phyloP scores from a whole-genome alignment of 1,140 invertebrate genomes.

The Calycopis cecrops region DNA sequence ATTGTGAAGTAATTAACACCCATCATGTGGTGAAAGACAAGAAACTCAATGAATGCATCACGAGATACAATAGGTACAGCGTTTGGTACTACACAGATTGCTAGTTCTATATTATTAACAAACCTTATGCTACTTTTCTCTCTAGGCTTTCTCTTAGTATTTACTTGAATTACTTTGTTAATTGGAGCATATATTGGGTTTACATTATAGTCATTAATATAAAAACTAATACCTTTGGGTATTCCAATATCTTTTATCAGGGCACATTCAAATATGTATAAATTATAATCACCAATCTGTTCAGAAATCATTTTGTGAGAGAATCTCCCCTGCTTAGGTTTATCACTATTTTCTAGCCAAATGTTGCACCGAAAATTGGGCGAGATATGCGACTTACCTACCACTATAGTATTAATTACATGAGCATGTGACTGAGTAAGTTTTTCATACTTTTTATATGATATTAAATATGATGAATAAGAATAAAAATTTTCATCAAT shows the following conservation, averaged over 20 bases:
- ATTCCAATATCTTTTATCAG: slow-evolving; percentile 58
- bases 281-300: slow-evolving; percentile 45
- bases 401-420: slow-evolving; percentile 70
- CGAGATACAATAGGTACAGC: slow-evolving; percentile 65
- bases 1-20: slow-evolving; percentile 75
- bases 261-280: slow-evolving; percentile 72
- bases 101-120: slow-evolving; percentile 69
- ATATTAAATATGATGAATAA: slow-evolving; percentile 74
- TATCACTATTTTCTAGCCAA: slow-evolving; percentile 73
- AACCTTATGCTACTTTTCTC: slow-evolving; percentile 56
- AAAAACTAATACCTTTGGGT: slow-evolving; percentile 75
- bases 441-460: slow-evolving; percentile 66
- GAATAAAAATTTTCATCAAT: slow-evolving; percentile 73
- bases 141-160: slow-evolving; percentile 51
- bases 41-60: slow-evolving; percentile 74
- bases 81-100: slow-evolving; percentile 74
- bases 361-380: slow-evolving; percentile 74
- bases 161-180: slow-evolving; percentile 62
- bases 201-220: slow-evolving; percentile 65
- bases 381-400: slow-evolving; percentile 56
- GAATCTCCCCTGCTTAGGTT: slow-evolving; percentile 72
- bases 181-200: slow-evolving; percentile 72
- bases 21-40: slow-evolving; percentile 76
- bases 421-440: slow-evolving; percentile 45
- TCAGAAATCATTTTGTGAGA: slow-evolving; percentile 56